A percentile compares a stretch with the other conserved stretches of the same genome.
Conservation (phyloP, 2,113 vertebrate genomes). For the Nerophis lumbriciformis region DNA sequence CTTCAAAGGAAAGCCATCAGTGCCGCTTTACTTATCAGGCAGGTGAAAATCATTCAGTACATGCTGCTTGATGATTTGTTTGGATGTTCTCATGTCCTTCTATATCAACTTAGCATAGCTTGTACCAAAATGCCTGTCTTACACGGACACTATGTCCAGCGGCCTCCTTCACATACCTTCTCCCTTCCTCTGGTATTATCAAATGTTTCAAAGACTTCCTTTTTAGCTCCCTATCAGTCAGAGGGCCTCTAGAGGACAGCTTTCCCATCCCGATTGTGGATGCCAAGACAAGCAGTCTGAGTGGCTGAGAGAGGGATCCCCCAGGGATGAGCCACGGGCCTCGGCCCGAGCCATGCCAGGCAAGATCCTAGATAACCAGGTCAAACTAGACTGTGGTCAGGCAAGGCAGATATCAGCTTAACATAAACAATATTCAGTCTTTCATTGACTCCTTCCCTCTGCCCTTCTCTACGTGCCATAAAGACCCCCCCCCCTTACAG, state of each 20-base stretch:
- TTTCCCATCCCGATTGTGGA: slow-evolving; percentile 53
- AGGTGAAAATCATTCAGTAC: slow-evolving; percentile 11
- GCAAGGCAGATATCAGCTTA: not conserved
- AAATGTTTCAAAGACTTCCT: slow-evolving; percentile 73
- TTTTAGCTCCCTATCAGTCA: slow-evolving; percentile 71
- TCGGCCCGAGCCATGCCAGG: slow-evolving; percentile 44
- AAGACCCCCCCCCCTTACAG: slow-evolving; percentile 24
- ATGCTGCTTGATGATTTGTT: slow-evolving; percentile 18
- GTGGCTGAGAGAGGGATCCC: slow-evolving; percentile 50
- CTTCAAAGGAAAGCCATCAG: not conserved
- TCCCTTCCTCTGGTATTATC: slow-evolving; percentile 63
- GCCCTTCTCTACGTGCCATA: slow-evolving; percentile 29
- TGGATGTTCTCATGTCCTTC: slow-evolving; percentile 17
- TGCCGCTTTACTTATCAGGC: slow-evolving; percentile 3
- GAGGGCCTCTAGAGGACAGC: slow-evolving; percentile 64
- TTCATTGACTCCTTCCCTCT: slow-evolving; percentile 35
- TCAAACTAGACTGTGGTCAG: slow-evolving; percentile 20
- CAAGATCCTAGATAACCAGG: slow-evolving; percentile 40
- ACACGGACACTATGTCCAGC: slow-evolving; percentile 42
- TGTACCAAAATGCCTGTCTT: slow-evolving; percentile 38
- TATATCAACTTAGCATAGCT: slow-evolving; percentile 40
- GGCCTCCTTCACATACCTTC: slow-evolving; percentile 43
- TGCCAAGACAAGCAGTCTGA: slow-evolving; percentile 67
- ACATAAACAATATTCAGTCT: slow-evolving; percentile 25
- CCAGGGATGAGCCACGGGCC: slow-evolving; percentile 41